phyloP scores from a whole-genome alignment of 1,140 invertebrate species.

The Parapsyche elsis region DNA sequence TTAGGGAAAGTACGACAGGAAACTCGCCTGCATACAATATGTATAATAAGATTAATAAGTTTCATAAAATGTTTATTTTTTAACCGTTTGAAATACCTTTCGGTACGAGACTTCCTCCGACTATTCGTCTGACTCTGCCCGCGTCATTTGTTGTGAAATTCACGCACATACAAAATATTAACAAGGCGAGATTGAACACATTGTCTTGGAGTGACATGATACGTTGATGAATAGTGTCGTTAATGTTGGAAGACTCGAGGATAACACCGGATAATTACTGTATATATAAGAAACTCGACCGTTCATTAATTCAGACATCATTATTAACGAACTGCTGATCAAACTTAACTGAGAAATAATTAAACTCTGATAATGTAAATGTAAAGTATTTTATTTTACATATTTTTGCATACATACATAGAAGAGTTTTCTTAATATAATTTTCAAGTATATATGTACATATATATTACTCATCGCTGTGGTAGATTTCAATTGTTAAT shows the following conservation, averaged over 20 bases:
- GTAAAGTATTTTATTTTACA: too few species aligned
- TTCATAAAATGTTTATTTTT: neutral
- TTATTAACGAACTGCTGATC: slow-evolving; percentile 45
- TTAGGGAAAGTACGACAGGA: slow-evolving; percentile 47
- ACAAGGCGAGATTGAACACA: neutral
- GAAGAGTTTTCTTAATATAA: too few species aligned
- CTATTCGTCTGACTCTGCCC: slow-evolving; percentile 45
- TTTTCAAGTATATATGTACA: too few species aligned
- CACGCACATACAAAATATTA: neutral
- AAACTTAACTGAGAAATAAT: slow-evolving; percentile 5
- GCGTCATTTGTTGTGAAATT: neutral
- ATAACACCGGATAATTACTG: neutral
- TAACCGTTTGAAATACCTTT: slow-evolving; percentile 43
- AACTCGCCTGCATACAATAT: slow-evolving; percentile 28
- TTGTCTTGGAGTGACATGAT: neutral
- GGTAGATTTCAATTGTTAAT: too few species aligned
- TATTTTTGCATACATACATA: too few species aligned
- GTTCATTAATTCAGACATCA: slow-evolving; percentile 14
- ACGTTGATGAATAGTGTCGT: neutral
- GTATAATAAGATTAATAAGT: neutral
- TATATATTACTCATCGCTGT: too few species aligned
- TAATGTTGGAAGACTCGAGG: neutral
- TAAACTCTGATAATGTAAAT: too few species aligned
- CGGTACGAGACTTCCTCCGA: slow-evolving; percentile 40
- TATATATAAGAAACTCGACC: slow-evolving; percentile 6